Percentiles rank a stretch among this genome's conserved stretches.
These are phyloP conservation scores for Calameuta pallipes DNA, from an alignment of 2,888 invertebrate genomes.

Conservation along the genomic window DNA sequence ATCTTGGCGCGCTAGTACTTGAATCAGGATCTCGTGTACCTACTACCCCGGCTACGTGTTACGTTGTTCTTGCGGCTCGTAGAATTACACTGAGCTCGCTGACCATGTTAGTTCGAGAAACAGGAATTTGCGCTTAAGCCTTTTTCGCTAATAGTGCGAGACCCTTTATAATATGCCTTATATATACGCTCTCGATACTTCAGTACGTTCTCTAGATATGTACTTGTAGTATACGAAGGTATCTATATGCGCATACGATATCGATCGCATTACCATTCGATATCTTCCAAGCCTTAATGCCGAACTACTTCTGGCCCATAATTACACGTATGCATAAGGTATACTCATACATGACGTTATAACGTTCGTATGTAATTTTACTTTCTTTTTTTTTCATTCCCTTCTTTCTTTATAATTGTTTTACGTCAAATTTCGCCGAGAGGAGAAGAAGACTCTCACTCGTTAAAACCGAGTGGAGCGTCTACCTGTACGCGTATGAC, in stretches of 20 bases:
- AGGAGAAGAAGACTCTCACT: background rate
- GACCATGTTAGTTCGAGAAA: conserved; percentile 40
- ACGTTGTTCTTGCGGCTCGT: conserved; percentile 35
- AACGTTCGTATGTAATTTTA: background rate
- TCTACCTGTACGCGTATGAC: background rate
- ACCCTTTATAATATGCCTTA: background rate
- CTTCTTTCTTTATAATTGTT: background rate
- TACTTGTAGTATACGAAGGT: background rate
- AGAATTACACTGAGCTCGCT: conserved; percentile 20
- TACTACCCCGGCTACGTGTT: conserved; percentile 31
- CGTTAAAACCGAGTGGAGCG: background rate
- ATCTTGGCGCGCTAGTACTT: conserved; percentile 35
- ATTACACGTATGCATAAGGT: background rate
- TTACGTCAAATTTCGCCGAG: background rate
- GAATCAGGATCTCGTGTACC: conserved; percentile 38
- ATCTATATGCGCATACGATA: background rate
- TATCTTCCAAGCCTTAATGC: background rate
- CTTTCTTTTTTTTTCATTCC: background rate
- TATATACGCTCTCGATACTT: background rate
- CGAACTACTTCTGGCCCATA: background rate
- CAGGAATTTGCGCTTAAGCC: conserved; percentile 52
- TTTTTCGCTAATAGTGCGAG: conserved; percentile 14
- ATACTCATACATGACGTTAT: background rate
- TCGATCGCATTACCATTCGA: background rate
- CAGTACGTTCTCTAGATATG: background rate